phyloP scores from a whole-genome alignment of 2,797 vertebrate genomes.

The Dicrostonyx torquatus region DNA sequence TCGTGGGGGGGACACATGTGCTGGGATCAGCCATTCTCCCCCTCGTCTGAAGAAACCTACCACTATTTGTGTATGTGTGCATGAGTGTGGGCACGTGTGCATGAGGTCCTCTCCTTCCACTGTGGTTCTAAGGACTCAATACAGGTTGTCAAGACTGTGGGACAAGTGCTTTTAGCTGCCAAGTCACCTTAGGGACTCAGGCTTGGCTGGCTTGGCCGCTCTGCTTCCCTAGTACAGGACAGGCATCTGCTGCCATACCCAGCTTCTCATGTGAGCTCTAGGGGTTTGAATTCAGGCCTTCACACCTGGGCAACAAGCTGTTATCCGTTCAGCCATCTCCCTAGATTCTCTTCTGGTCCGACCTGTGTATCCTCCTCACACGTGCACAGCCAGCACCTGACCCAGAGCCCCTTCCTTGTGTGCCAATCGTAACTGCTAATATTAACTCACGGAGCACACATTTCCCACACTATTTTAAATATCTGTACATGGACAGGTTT shows the following conservation, averaged over 20 bases:
- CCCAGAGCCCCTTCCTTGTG: not conserved
- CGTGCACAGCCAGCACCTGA: not conserved
- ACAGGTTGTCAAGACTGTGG: not conserved
- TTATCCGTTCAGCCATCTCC: not conserved
- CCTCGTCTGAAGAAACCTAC: not conserved
- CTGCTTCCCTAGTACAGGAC: not conserved
- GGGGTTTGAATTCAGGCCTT: not conserved
- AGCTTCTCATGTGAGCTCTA: not conserved
- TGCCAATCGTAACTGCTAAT: not conserved
- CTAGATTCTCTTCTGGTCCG: not conserved
- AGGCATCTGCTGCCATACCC: not conserved
- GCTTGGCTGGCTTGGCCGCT: not conserved
- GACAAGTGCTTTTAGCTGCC: not conserved
- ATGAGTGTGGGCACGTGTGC: rapidly evolving
- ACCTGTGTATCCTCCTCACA: not conserved
- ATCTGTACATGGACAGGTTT: not conserved
- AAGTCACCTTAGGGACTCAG: not conserved
- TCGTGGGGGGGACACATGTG: not conserved
- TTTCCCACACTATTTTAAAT: not conserved
- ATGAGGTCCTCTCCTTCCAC: not conserved
- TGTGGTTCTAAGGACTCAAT: not conserved
- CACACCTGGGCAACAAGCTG: not conserved
- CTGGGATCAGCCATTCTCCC: not conserved
- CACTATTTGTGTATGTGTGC: not conserved
- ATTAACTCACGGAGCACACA: not conserved